Conservation (phyloP, 2,113 vertebrate species). For the Tragelaphus buxtoni region DNA sequence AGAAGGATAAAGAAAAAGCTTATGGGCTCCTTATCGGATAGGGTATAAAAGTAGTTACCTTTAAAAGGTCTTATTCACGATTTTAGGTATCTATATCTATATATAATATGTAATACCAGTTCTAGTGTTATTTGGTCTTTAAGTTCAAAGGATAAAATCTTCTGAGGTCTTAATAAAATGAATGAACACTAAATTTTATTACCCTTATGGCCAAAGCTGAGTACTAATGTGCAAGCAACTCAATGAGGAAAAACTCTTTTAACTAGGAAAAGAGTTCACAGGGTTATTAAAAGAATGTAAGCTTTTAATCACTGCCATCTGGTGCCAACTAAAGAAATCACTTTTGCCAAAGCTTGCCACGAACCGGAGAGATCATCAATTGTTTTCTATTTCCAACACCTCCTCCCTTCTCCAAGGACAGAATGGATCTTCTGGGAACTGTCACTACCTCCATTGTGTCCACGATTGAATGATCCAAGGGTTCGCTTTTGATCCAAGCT, state of each 20-base stretch:
- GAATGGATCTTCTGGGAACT: not conserved
- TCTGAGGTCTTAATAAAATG: not conserved
- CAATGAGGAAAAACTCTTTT: not conserved
- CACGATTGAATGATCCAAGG: not conserved
- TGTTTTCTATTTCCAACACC: not conserved
- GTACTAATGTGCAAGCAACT: not conserved
- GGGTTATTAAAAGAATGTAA: not conserved
- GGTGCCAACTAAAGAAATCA: not conserved
- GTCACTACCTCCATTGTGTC: rapidly evolving
- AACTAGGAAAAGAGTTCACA: not conserved
- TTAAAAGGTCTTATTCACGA: not conserved
- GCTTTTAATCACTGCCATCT: not conserved
- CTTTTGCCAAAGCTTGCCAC: not conserved
- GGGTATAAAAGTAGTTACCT: not conserved
- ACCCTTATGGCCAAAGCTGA: not conserved
- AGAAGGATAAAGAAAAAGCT: not conserved
- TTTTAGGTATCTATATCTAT: not conserved
- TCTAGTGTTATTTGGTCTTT: not conserved
- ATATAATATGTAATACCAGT: not conserved
- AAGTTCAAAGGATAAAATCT: not conserved
- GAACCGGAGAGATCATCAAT: not conserved
- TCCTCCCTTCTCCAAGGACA: not conserved
- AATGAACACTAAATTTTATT: not conserved
- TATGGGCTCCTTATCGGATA: not conserved
- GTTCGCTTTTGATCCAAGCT: not conserved